Base-by-base conservation (phyloP, 2,113 vertebrate genomes). In the Actenoides hombroni region DNA sequence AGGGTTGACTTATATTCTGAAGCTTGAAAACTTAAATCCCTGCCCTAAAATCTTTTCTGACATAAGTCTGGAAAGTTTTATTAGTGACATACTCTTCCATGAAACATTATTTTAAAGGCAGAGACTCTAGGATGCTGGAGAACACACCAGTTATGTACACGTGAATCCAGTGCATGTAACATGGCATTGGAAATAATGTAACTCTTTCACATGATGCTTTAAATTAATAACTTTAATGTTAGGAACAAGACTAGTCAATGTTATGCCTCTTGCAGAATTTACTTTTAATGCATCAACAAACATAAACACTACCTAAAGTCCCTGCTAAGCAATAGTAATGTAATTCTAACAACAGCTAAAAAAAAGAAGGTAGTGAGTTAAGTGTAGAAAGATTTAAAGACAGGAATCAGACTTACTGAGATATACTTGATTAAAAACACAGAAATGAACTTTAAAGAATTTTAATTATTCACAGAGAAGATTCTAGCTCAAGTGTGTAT, bases 401-500 rank as follows among this genome's bases (percentile, higher is more conserved):
- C 42, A 94, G 69, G 21, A 91, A 83, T 63, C 28, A 86, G 24
- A 17, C 46, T 94, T 83, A 91, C 12, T 91, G 83, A 96, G 91
- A 77, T 61, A 77, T n/a, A 94, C 16, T 91, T 96, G 88, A 95
- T 96, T 94, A 96, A 95, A 95, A 97, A 92, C 77, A 91, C 60
- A 88, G 76, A 94, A 96, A 81, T 71, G 86, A 96, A 69, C 65
- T 70, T 96, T 94, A 97, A 97, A 96, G 86, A 94, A 96, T 80
- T 94, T 95, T 97, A 97, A 97, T 96, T 94, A 97, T 96, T 96
- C 70, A 94, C 95, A 88, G 69, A 91, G 92, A 97, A 97, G 91
- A 97, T 96, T 96, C 95, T 95, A 95, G 95, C 90, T 97, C 94
- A 90, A 96, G 95, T 94, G 92, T 97, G 88, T 96, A 97, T 97